phyloP scores from a whole-genome alignment of 2,888 invertebrate species.

The Plusia festucae region DNA sequence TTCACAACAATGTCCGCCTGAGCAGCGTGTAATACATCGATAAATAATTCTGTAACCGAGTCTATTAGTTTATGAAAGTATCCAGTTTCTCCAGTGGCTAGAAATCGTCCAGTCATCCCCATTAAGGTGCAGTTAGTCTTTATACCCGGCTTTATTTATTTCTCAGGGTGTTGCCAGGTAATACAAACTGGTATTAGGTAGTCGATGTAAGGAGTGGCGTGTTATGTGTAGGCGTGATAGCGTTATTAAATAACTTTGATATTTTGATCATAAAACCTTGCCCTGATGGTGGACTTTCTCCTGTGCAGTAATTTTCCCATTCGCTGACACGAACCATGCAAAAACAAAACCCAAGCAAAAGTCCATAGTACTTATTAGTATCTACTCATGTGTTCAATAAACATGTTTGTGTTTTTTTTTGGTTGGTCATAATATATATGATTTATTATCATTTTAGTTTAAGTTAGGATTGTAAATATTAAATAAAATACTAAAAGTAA shows the following conservation, averaged over 20 bases:
- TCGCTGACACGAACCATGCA: no score
- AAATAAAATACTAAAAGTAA: no score
- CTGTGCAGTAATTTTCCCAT: neutral
- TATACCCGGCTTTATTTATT: neutral
- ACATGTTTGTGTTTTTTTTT: no score
- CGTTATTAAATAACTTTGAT: neutral
- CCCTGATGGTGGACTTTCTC: neutral
- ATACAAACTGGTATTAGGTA: neutral
- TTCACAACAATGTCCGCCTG: conserved; percentile 23
- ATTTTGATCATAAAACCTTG: neutral
- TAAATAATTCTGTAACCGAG: conserved; percentile 23
- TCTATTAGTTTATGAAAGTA: conserved; percentile 45
- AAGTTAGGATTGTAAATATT: no score
- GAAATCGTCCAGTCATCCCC: conserved; percentile 33
- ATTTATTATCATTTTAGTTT: no score
- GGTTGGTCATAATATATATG: no score
- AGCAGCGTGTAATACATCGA: conserved; percentile 28
- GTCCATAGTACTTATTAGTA: no score
- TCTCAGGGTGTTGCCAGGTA: neutral
- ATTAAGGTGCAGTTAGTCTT: neutral
- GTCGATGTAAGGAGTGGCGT: neutral
- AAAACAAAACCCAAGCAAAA: neutral
- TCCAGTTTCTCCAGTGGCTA: conserved; percentile 20
- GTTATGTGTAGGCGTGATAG: neutral
- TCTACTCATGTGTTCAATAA: no score